Percentiles rank a stretch among this genome's conserved stretches.
These are phyloP conservation scores for Ruditapes philippinarum DNA, from an alignment of 1,140 invertebrate species.

Conservation along the genomic window DNA sequence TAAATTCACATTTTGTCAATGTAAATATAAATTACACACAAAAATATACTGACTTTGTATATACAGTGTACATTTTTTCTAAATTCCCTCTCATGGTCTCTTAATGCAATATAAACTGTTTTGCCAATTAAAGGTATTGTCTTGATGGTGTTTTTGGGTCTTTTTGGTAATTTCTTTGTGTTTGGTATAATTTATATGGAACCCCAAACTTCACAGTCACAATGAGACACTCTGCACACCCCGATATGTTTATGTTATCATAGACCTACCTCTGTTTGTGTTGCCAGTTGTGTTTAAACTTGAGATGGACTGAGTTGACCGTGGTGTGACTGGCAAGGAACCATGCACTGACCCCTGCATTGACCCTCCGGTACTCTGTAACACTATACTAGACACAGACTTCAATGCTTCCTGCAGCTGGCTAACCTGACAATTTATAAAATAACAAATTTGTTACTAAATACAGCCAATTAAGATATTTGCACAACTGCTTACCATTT, in stretches of 20 bases:
- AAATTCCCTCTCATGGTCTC: too few relatives aligned
- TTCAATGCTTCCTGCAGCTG: constrained; percentile 82
- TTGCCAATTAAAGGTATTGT: not conserved
- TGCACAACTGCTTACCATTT: too few relatives aligned
- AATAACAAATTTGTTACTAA: too few relatives aligned
- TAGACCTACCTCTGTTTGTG: constrained; percentile 39
- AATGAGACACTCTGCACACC: constrained; percentile 31
- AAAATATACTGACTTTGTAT: too few relatives aligned
- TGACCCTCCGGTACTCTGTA: constrained; percentile 67
- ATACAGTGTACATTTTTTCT: too few relatives aligned
- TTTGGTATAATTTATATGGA: too few relatives aligned
- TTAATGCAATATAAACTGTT: too few relatives aligned
- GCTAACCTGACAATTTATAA: too few relatives aligned
- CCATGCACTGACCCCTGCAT: constrained; percentile 63
- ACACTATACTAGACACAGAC: constrained; percentile 80
- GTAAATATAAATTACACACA: too few relatives aligned
- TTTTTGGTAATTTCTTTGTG: too few relatives aligned
- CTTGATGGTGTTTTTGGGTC: not conserved
- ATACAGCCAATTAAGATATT: too few relatives aligned
- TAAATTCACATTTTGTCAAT: too few relatives aligned
- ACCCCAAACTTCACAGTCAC: constrained; percentile 16
- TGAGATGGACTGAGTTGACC: constrained; percentile 25
- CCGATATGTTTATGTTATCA: not conserved
- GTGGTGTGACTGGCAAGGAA: constrained; percentile 55
- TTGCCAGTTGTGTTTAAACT: constrained; percentile 31